A percentile compares a stretch with the other conserved stretches of the same genome.
phyloP scores from a whole-genome alignment of 1,140 invertebrate genomes.

The Danaus melanippus region DNA sequence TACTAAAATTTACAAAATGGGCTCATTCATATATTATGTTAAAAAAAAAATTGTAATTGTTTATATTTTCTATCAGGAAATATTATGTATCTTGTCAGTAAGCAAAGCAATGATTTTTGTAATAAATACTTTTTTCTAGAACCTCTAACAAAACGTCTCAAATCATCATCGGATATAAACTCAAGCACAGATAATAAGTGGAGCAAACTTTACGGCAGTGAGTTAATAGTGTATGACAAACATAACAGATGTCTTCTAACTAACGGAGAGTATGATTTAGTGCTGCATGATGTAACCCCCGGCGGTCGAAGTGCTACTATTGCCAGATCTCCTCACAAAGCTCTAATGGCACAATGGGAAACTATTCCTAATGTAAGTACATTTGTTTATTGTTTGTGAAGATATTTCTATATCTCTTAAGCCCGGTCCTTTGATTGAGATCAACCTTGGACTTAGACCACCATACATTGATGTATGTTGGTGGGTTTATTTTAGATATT shows the following conservation, averaged over 20 bases:
- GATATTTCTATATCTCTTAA: neutral
- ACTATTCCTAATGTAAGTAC: constrained; percentile 80
- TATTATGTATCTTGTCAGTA: neutral
- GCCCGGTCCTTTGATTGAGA: neutral
- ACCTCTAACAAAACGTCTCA: constrained; percentile 57
- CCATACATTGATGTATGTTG: neutral
- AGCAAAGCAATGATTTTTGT: neutral
- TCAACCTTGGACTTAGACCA: neutral
- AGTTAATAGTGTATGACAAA: constrained; percentile 92
- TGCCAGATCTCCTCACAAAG: constrained; percentile 65
- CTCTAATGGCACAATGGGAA: constrained; percentile 80
- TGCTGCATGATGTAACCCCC: constrained; percentile 81
- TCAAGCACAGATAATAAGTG: constrained; percentile 63
- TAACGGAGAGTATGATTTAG: constrained; percentile 92
- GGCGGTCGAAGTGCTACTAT: constrained; percentile 53
- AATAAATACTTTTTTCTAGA: constrained; percentile 28
- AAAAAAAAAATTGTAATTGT: no score
- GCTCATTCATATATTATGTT: no score
- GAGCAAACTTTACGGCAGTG: constrained; percentile 83
- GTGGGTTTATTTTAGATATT: no score
- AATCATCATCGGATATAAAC: constrained; percentile 49
- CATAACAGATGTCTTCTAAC: constrained; percentile 87
- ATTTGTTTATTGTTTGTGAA: constrained; percentile 1
- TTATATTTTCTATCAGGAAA: no score
- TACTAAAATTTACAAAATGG: no score